Evolutionary conservation across 2,888 invertebrate species (phyloP), one percentile per base, ranked within the genome.

Genomic region (Morpho deidamia): DNA sequence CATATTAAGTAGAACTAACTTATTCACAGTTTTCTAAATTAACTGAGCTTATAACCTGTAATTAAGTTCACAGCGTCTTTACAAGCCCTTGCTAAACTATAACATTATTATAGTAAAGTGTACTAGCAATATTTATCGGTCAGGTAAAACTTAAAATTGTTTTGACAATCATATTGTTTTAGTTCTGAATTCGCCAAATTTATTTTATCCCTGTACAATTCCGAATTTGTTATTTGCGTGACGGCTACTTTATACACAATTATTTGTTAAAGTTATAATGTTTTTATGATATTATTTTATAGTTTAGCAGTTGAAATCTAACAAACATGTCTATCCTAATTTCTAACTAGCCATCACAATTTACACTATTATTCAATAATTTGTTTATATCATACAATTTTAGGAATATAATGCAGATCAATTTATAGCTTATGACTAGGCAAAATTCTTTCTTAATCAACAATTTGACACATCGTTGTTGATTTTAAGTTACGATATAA

Each of bases 341-440:
- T 63, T 68, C 68, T 76, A 66, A 59, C 61, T 63, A 77, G 75
- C 76, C 78, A 78, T 76, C 76, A 75, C 74, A 73, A 75, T 72
- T 67, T 74, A 80, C 70, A 76, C 70, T 76, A 76, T 77, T 69
- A 71, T 72, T 70, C 64, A 68, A 23, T 66, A 68, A 61, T 65
- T 68, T 69, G 71, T 72, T 70, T 65, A 71, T 71, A 69, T 74
- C 68, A 75, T 79, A 80, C 69, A 79, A 67, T 67, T 79, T 82
- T 75, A 81, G 70, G 75, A 79, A 78, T 78, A 78, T 67, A 66
- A 81, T 76, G 77, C 71, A 78, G 78, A 74, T 76, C 71, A 71
- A 81, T 77, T 78, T 81, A 83, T 78, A 84, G 73, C 86, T 88
- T 89, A 87, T 88, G 88, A 89, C 88, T 89, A 89, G 88, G 81